Base-by-base conservation (phyloP, 1,140 invertebrate species). In the Nixonia krombeini region DNA sequence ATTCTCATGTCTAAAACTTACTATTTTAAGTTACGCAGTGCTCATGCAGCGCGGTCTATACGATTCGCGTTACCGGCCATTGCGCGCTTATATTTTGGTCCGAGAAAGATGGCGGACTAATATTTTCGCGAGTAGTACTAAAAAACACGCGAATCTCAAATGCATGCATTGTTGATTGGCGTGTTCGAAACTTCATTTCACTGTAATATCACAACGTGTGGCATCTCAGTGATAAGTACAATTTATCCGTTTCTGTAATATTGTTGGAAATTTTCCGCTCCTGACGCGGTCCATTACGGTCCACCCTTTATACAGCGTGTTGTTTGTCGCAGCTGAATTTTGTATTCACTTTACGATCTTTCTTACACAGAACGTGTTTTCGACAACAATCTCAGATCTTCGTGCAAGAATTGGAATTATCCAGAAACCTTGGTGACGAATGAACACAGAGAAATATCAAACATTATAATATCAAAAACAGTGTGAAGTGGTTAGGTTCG, bases 71-170 rank as follows among this genome's bases (percentile, higher is more conserved):
- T n/a, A 21, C 70, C 68, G 68, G 70, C 74, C 73, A 76, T 75
- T 75, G 74, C 71, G 74, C 73, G 74, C 52, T 72, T 72, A 69
- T 75, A 70, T 75, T 76, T 75, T 76, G 64, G 47, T 64, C 44
- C 57, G 16, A 61, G 59, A 78, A 78, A 80, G 65, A 80, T 80
- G 78, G 78, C 76, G 69, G 73, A 76, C 15, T 38, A 44, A 69
- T 75, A 64, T 76, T 73, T 69, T 75, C 50, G 64, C 66, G 66
- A 73, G 65, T 23, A 55, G 45, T 69, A 49, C 35, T 21, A 10
- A 44, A 44, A 59, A 28, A 26, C 33, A 56, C 41, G 35, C 33
- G 29, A 47, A 38, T 21, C 18, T 28, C 28, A 28, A 52, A 47
- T 61, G 31, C 52, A 57, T 29, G 13, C 8, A n/a, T n/a, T n/a